Percentiles rank a stretch among this genome's conserved stretches.
phyloP scores from a whole-genome alignment of 2,113 vertebrate species.

The Ellobius talpinus region DNA sequence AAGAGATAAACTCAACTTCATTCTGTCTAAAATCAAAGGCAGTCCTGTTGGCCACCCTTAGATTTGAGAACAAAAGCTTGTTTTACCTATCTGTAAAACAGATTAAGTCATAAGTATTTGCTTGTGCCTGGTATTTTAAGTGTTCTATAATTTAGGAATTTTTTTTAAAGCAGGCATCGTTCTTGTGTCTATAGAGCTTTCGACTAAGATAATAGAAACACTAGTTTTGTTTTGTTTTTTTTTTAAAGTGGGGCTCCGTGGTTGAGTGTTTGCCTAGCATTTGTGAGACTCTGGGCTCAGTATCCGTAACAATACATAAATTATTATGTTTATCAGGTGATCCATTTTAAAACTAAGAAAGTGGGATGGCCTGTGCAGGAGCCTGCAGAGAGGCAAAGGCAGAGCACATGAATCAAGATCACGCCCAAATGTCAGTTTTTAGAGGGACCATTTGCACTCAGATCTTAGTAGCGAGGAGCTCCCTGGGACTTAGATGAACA shows the following conservation, averaged over 20 bases:
- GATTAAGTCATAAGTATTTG: slow-evolving; percentile 21
- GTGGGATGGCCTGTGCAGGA: background rate
- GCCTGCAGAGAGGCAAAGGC: background rate
- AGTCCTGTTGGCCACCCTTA: background rate
- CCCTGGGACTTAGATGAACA: background rate
- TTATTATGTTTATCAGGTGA: background rate
- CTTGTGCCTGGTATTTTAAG: slow-evolving; percentile 21
- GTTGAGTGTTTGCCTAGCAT: background rate
- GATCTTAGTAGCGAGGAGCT: background rate
- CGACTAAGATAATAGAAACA: slow-evolving; percentile 14
- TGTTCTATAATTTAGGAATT: background rate
- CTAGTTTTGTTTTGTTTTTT: background rate
- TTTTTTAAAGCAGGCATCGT: background rate
- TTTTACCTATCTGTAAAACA: background rate
- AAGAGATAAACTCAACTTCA: background rate
- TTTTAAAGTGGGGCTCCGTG: background rate
- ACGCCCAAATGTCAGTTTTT: background rate
- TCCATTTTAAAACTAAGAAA: background rate
- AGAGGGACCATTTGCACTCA: slow-evolving; percentile 21
- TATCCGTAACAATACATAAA: background rate
- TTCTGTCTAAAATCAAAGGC: slow-evolving; percentile 42
- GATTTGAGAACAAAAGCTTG: slow-evolving; percentile 24
- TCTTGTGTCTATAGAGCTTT: slow-evolving; percentile 25
- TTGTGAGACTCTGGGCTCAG: background rate
- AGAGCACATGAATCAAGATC: background rate